Evolutionary conservation across 2,797 vertebrate genomes (phyloP).

Genomic region (Neosilurus mollespiculum): DNA sequence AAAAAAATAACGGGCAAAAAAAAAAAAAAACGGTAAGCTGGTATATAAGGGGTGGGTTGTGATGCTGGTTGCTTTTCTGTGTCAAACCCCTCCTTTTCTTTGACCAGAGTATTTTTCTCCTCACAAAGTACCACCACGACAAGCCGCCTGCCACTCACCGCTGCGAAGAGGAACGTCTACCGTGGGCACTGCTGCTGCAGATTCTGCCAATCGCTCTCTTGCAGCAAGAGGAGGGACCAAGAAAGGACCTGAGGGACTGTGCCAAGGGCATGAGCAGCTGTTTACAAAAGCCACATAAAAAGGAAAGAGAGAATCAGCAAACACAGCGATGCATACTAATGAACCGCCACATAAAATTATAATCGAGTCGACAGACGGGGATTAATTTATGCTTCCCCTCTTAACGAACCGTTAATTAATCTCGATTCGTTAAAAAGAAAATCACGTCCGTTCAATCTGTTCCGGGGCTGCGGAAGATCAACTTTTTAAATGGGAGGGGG

Average conservation of each 20-base stretch:
- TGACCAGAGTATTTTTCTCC: constrained; percentile 58
- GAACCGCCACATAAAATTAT: constrained; percentile 68
- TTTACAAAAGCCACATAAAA: constrained; percentile 74
- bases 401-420: constrained; percentile 50
- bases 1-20: constrained; percentile 59
- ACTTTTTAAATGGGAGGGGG: constrained; percentile 49
- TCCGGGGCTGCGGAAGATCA: constrained; percentile 29
- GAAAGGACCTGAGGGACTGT: constrained; percentile 71
- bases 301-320: constrained; percentile 65
- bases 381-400: constrained; percentile 57
- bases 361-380: constrained; percentile 64
- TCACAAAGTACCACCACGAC: constrained; percentile 62
- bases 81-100: constrained; percentile 52
- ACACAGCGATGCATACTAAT: constrained; percentile 75
- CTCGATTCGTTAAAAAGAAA: constrained; percentile 47
- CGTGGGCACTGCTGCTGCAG: constrained; percentile 66
- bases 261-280: constrained; percentile 74
- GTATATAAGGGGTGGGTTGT: constrained; percentile 58
- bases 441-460: constrained; percentile 25
- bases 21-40: constrained; percentile 65
- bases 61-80: constrained; percentile 62
- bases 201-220: constrained; percentile 69
- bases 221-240: constrained; percentile 58
- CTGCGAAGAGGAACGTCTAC: constrained; percentile 58
- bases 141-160: constrained; percentile 65